Evolutionary conservation across 2,797 vertebrate species (phyloP), one percentile per base, ranked within the genome.

Genomic region (Apogon hyalosoma): DNA sequence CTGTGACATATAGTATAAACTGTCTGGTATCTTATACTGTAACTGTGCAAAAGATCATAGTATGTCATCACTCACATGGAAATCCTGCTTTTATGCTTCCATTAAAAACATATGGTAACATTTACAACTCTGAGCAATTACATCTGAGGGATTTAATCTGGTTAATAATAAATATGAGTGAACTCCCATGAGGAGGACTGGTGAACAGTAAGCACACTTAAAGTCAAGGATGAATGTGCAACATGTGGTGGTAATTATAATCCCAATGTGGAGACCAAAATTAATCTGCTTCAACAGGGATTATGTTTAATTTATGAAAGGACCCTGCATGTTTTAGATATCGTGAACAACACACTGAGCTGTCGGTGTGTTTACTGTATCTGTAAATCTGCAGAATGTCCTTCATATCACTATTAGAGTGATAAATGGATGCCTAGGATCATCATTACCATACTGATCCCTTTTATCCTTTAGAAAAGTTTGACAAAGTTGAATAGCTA

Each of bases 191-290:
- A 68, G 64, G n/a, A 43, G 36, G 53, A 41, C 18, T 19, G 24
- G 11, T 45, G 53, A 47, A 57, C 63, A 45, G 31, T 63, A 59
- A 73, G 53, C 63, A 63, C 66, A 63, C 56, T 63, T 67, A 76
- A 73, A 73, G 69, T 41, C 55, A 65, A 76, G 63, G 71, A 82
- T 72, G 73, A 84, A 81, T 19, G 11, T 71, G 56, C 28, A 56
- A 69, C 85, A 90, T 84, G 81, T 89, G 86, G 69, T 59, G 66
- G 58, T 78, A 49, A 82, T 24, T 83, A 81, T 85, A 80, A 86
- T 90, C 72, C 75, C 77, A 77, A 83, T 68, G 60, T 62, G 67
- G 72, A 73, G 61, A 60, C 70, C 69, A 63, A 63, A 77, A 84
- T 86, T 85, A 84, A 84, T 89, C 76, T 75, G 60, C 73, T 76